Evolutionary conservation across 1,140 invertebrate genomes (phyloP).

Genomic region (Metopolophium dirhodum): DNA sequence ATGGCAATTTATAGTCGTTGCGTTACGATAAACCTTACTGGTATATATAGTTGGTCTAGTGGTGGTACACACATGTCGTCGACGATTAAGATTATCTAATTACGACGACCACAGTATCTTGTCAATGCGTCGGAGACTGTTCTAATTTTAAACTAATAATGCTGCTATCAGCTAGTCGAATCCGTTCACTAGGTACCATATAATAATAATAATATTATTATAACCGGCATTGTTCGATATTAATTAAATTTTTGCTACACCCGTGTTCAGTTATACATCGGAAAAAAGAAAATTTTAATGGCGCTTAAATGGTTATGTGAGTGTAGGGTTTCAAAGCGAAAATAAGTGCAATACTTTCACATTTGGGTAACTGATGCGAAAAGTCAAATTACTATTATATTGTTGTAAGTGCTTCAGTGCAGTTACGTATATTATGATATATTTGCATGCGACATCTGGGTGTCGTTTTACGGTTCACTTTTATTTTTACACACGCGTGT

Average conservation of each 20-base stretch:
- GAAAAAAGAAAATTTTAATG: conserved; percentile 1
- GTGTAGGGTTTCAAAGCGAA: conserved; percentile 8
- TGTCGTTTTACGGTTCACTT: not conserved
- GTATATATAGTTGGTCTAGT: not conserved
- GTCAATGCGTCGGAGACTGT: not conserved
- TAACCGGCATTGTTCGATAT: conserved; percentile 11
- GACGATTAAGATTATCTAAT: conserved; percentile 1
- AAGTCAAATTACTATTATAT: conserved; percentile 33
- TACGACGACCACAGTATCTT: not conserved
- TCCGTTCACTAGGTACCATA: not conserved
- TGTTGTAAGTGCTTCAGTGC: not conserved
- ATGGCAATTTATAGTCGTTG: not conserved
- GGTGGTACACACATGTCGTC: not conserved
- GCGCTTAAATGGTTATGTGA: not conserved
- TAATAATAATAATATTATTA: not conserved
- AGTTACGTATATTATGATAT: not conserved
- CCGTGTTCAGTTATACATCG: not conserved
- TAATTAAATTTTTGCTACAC: not conserved
- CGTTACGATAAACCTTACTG: not conserved
- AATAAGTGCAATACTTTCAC: conserved; percentile 26
- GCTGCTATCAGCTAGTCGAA: not conserved
- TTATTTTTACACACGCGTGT: not conserved
- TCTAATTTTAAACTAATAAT: not conserved
- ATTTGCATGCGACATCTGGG: not conserved
- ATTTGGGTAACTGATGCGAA: conserved; percentile 40